Evolutionary conservation across 2,888 invertebrate species (phyloP).

Genomic region (Phasia obesa): DNA sequence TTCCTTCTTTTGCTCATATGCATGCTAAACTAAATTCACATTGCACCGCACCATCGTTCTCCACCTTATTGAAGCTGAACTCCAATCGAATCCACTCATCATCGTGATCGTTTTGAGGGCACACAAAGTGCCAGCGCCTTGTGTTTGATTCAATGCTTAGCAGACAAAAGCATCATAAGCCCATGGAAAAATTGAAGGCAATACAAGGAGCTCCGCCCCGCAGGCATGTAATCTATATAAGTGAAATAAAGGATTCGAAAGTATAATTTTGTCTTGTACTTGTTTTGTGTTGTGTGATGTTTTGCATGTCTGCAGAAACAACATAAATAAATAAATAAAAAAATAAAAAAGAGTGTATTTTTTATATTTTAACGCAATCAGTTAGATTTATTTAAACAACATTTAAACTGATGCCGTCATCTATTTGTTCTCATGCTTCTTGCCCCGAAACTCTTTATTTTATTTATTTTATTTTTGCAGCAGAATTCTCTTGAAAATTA

Average conservation of each 20-base stretch:
- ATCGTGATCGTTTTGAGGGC: constrained; percentile 47
- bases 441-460: constrained; percentile 32
- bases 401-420: constrained; percentile 17
- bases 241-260: constrained; percentile 67
- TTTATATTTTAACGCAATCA: constrained; percentile 39
- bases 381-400: constrained; percentile 26
- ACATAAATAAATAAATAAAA: constrained; percentile 5
- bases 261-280: constrained; percentile 4
- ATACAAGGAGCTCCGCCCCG: constrained; percentile 82
- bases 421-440: constrained; percentile 36
- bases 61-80: constrained; percentile 1
- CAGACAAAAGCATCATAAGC: constrained; percentile 22
- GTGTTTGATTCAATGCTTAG: constrained; percentile 43
- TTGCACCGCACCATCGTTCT: constrained; percentile 15
- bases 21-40: constrained; percentile 41
- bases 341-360: no score
- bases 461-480: neutral
- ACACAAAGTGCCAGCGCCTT: constrained; percentile 21
- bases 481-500: constrained; percentile 59
- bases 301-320: constrained; percentile 46
- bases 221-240: constrained; percentile 75
- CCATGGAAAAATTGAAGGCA: constrained; percentile 72
- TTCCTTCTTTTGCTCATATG: constrained; percentile 55
- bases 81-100: constrained; percentile 40
- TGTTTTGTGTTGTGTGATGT: constrained; percentile 27